Conservation (phyloP, 2,888 invertebrate species). For the Cryptus armator region DNA sequence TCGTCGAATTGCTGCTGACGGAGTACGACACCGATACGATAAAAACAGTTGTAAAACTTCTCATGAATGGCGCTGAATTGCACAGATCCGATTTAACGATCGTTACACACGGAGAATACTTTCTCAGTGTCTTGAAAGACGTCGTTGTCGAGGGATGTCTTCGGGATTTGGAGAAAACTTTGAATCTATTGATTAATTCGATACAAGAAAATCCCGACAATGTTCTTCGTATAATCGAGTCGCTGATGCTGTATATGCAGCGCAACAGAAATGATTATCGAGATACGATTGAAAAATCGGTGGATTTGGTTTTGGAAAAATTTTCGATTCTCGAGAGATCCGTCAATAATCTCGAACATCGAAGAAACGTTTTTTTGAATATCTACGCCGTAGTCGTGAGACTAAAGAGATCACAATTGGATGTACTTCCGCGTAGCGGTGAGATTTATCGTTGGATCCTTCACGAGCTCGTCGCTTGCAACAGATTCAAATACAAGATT, state of each 20-base stretch:
- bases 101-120: constrained; percentile 82
- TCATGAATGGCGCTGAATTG: constrained; percentile 28
- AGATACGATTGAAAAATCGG: constrained; percentile 70
- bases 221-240: constrained; percentile 78
- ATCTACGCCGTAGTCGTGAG: constrained; percentile 77
- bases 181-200: constrained; percentile 72
- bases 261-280: constrained; percentile 70
- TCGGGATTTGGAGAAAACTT: constrained; percentile 71
- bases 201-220: constrained; percentile 73
- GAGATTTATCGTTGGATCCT: constrained; percentile 79
- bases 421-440: constrained; percentile 63
- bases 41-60: constrained; percentile 44
- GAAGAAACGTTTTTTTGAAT: constrained; percentile 76
- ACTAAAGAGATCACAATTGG: constrained; percentile 73
- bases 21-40: constrained; percentile 67
- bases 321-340: constrained; percentile 71
- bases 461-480: constrained; percentile 68
- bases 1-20: constrained; percentile 75
- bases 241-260: constrained; percentile 77
- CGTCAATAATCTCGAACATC: constrained; percentile 71
- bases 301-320: constrained; percentile 73
- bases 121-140: constrained; percentile 79
- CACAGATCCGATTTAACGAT: constrained; percentile 62
- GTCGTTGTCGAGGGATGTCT: constrained; percentile 78
- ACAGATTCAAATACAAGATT: constrained; percentile 75